These are phyloP conservation scores for Scomber colias DNA, from an alignment of 2,113 vertebrate genomes.

Conservation along the genomic window DNA sequence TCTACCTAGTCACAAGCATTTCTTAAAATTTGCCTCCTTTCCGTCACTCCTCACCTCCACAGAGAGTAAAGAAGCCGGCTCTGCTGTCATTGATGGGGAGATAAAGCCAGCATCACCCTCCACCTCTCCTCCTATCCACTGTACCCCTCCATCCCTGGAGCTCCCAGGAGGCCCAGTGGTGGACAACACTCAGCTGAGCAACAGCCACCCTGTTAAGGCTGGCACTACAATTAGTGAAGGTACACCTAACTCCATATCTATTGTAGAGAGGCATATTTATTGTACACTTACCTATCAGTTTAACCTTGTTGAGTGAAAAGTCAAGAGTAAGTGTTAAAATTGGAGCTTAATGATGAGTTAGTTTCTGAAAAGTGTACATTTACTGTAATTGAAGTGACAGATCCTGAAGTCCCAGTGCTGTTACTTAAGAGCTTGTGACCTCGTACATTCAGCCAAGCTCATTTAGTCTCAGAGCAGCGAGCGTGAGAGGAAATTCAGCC, in stretches of 20 bases:
- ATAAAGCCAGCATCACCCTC: conserved; percentile 74
- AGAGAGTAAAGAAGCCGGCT: conserved; percentile 73
- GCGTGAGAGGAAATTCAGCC: conserved; percentile 16
- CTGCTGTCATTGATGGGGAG: conserved; percentile 70
- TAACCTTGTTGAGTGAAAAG: too few relatives aligned
- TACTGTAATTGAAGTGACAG: conserved; percentile 1
- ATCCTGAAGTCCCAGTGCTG: background rate
- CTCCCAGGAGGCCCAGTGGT: conserved; percentile 67
- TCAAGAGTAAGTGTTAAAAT: background rate
- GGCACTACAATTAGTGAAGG: conserved; percentile 79
- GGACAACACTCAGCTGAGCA: conserved; percentile 80
- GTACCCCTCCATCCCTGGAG: conserved; percentile 70
- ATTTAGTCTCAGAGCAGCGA: background rate
- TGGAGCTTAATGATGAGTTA: background rate
- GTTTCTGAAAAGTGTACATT: too few relatives aligned
- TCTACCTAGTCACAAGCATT: background rate
- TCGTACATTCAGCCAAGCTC: background rate
- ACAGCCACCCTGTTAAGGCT: conserved; percentile 75
- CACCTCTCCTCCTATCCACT: conserved; percentile 67
- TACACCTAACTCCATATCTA: conserved; percentile 22
- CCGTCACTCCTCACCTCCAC: background rate
- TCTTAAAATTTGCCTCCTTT: background rate
- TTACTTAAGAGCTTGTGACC: background rate
- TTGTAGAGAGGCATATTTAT: too few relatives aligned
- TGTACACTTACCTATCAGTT: background rate